Conservation (phyloP, 1,140 invertebrate species). For the Venturia canescens region DNA sequence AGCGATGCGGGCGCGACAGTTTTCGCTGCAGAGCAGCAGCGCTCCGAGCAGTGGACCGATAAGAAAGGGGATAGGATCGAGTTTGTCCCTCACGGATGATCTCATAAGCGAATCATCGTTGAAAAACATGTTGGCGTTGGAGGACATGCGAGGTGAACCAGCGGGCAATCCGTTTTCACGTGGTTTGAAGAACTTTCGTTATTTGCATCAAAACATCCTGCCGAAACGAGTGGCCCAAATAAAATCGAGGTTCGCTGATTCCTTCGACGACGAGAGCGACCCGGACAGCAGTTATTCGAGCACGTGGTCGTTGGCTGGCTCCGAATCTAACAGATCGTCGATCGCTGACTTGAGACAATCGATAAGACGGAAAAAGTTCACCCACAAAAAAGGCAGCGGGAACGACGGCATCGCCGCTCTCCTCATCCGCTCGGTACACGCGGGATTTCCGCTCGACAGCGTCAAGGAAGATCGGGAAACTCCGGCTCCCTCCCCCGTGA, state of each 20-base stretch:
- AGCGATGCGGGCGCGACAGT: constrained; percentile 36
- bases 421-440: constrained; percentile 81
- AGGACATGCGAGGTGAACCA: constrained; percentile 77
- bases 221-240: constrained; percentile 74
- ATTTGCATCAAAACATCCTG: constrained; percentile 78
- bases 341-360: constrained; percentile 55
- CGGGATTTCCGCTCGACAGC: constrained; percentile 77
- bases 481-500: constrained; percentile 63
- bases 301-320: constrained; percentile 60
- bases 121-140: constrained; percentile 76
- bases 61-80: constrained; percentile 55
- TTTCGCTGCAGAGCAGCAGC: constrained; percentile 47
- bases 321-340: constrained; percentile 59
- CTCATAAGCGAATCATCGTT: constrained; percentile 70
- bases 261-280: constrained; percentile 70
- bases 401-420: constrained; percentile 81
- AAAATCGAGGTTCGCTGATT: constrained; percentile 71
- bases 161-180: constrained; percentile 75
- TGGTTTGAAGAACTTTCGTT: constrained; percentile 78
- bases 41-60: constrained; percentile 3
- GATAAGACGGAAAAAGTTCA: constrained; percentile 72
- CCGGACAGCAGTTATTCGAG: constrained; percentile 62
- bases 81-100: constrained; percentile 63
- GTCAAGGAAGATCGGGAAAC: constrained; percentile 79
- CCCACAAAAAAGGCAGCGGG: constrained; percentile 75